Percentiles rank a stretch among this genome's conserved stretches.
Evolutionary conservation across 2,113 vertebrate species (phyloP).

Genomic region (Rhizomys pruinosus): DNA sequence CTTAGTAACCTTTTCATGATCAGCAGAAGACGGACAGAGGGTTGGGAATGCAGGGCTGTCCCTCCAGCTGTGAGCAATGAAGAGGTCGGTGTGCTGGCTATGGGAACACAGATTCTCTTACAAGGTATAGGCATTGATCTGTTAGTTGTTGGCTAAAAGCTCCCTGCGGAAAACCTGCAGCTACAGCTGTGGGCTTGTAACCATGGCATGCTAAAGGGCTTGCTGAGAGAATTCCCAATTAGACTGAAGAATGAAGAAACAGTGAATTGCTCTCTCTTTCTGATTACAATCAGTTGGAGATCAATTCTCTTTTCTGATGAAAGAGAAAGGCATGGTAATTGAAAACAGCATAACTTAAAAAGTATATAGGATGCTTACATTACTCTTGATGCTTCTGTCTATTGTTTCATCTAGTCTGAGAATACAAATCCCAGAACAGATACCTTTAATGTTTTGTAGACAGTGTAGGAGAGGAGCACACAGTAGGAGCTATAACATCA

Average conservation of each 20-base stretch:
- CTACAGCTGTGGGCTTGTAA: neutral
- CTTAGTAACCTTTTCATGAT: constrained; percentile 4
- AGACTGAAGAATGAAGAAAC: neutral
- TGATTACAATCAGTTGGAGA: constrained; percentile 43
- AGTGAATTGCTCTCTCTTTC: constrained; percentile 33
- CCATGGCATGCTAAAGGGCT: neutral
- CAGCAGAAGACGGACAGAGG: neutral
- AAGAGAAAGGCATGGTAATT: neutral
- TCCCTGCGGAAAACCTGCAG: constrained; percentile 55
- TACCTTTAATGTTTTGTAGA: neutral
- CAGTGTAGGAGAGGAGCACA: neutral
- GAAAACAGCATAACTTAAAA: constrained; percentile 28
- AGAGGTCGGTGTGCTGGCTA: constrained; percentile 18
- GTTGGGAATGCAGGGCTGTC: neutral
- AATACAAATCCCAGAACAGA: constrained; percentile 13
- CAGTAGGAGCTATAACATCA: neutral
- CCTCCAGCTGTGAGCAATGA: neutral
- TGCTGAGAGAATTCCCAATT: constrained; percentile 13
- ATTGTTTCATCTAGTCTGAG: neutral
- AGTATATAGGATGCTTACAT: neutral
- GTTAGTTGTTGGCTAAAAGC: constrained; percentile 43
- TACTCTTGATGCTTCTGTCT: neutral
- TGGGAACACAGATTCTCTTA: constrained; percentile 8
- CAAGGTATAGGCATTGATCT: neutral
- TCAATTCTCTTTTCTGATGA: neutral